phyloP scores from a whole-genome alignment of 2,888 invertebrate species.

The Plagiodera versicolora region DNA sequence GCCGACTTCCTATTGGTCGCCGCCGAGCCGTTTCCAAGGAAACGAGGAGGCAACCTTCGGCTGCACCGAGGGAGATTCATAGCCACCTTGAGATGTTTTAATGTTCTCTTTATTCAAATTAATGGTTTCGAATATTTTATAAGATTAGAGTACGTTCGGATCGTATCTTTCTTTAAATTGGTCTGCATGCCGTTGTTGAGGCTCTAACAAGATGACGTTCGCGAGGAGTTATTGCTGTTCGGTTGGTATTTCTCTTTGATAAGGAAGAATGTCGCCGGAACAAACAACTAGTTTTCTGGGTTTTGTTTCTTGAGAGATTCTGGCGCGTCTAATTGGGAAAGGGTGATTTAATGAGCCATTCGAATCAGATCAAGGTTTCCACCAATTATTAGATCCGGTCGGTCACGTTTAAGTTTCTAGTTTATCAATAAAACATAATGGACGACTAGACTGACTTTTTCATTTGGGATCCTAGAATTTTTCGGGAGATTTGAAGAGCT shows the following conservation, averaged over 20 bases:
- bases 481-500: too few species aligned
- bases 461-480: too few species aligned
- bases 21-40: slow-evolving; percentile 51
- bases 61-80: slow-evolving; percentile 51
- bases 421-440: too few species aligned
- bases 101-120: slow-evolving; percentile 57
- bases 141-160: slow-evolving; percentile 50
- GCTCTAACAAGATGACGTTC: slow-evolving; percentile 29
- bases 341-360: neutral
- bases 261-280: neutral
- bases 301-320: neutral
- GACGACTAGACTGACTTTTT: too few species aligned
- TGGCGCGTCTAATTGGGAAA: neutral
- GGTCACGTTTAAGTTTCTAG: too few species aligned
- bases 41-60: slow-evolving; percentile 53
- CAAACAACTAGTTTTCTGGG: neutral
- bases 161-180: slow-evolving; percentile 51
- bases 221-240: slow-evolving; percentile 9
- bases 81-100: slow-evolving; percentile 57
- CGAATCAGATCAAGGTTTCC: neutral
- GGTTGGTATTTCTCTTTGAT: neutral
- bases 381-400: slow-evolving; percentile 5
- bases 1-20: slow-evolving; percentile 52
- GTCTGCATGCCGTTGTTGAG: slow-evolving; percentile 41
- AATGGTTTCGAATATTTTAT: slow-evolving; percentile 53